phyloP scores from a whole-genome alignment of 2,888 invertebrate species.

The Galeopsomyia nigrocyanea region DNA sequence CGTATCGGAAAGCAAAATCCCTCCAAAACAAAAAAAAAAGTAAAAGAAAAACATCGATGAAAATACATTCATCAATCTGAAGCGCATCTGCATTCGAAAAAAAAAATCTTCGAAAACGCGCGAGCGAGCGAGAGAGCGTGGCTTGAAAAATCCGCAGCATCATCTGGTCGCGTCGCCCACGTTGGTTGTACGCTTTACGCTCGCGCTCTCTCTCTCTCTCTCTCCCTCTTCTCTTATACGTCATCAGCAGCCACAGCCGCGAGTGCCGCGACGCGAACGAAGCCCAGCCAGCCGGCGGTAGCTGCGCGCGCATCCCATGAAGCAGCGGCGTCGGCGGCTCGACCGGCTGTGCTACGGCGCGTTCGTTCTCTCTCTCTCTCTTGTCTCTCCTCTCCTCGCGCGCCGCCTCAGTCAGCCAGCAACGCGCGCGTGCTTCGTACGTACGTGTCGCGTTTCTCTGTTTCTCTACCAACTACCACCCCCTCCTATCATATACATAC shows the following conservation, averaged over 20 bases:
- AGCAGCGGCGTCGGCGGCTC: not conserved
- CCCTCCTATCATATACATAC: too few relatives aligned
- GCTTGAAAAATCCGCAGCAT: too few relatives aligned
- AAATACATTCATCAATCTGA: too few relatives aligned
- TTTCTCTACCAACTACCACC: not conserved
- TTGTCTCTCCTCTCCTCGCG: conserved; percentile 11
- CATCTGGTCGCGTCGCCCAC: too few relatives aligned
- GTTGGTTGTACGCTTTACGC: not conserved
- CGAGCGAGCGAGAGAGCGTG: too few relatives aligned
- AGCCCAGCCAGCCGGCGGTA: not conserved
- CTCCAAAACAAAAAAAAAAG: too few relatives aligned
- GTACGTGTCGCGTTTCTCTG: not conserved
- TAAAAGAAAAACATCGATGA: too few relatives aligned
- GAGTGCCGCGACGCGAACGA: not conserved
- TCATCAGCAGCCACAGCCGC: not conserved
- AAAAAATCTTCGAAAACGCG: too few relatives aligned
- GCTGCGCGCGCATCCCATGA: conserved; percentile 32
- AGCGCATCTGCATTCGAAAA: too few relatives aligned
- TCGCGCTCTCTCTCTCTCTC: not conserved
- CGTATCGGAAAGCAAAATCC: too few relatives aligned
- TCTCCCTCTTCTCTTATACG: not conserved
- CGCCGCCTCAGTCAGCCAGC: conserved; percentile 40
- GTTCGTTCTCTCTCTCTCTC: conserved; percentile 23
- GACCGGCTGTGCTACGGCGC: not conserved
- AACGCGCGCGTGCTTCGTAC: conserved; percentile 26